phyloP scores from a whole-genome alignment of 2,113 vertebrate genomes.

The Urocitellus parryii region DNA sequence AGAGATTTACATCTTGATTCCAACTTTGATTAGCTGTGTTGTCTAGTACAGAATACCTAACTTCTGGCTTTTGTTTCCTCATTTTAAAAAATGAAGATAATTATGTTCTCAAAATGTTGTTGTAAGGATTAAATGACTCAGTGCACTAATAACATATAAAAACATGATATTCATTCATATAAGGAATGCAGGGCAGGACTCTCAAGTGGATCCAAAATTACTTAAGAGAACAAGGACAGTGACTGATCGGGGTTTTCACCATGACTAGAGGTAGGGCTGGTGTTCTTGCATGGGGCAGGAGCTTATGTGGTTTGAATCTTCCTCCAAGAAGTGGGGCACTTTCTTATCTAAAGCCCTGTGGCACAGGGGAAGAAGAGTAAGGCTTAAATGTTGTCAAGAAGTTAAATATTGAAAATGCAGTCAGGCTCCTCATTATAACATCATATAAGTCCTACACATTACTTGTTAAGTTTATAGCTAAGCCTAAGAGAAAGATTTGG shows the following conservation, averaged over 20 bases:
- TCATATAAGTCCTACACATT: not conserved
- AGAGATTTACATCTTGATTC: not conserved
- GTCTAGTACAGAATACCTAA: not conserved
- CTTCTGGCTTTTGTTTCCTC: not conserved
- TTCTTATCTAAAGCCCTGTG: not conserved
- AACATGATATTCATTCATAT: not conserved
- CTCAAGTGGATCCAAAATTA: not conserved
- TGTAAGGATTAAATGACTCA: not conserved
- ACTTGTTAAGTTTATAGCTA: not conserved
- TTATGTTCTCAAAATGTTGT: not conserved
- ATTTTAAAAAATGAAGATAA: not conserved
- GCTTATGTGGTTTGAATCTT: not conserved
- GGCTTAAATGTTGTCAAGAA: not conserved
- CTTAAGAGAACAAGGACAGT: not conserved
- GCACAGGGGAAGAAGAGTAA: not conserved
- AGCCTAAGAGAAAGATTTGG: conserved; percentile 20
- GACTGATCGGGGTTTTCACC: not conserved
- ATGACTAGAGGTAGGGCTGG: not conserved
- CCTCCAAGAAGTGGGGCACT: not conserved
- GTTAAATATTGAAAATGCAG: not conserved
- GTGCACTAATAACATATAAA: conserved; percentile 10
- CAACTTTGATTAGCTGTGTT: not conserved
- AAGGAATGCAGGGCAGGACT: not conserved
- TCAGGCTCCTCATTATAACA: not conserved
- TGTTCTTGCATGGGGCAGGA: not conserved